Evolutionary conservation across 2,888 invertebrate genomes (phyloP), one percentile per base, ranked within the genome.

Genomic region (Cryptocephalus primarius): DNA sequence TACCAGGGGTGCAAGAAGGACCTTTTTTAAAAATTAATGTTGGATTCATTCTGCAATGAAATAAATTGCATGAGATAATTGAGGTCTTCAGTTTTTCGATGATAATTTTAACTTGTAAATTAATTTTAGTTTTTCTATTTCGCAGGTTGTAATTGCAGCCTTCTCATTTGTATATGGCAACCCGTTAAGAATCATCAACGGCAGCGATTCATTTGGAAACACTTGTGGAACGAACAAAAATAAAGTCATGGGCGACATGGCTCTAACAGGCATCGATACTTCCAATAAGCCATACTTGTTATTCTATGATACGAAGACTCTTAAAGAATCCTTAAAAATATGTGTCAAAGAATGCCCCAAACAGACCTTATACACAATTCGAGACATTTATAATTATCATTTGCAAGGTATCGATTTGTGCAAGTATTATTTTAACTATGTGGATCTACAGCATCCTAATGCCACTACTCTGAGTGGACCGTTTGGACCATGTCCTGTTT

Each of bases 171-270:
- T 89, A 1, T 89, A 88, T 66, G 92, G 91, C 12, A 88, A 88
- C 70, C 91, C 92, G 1, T 70, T 83, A 60, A 77, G 91, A 53
- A 77, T 93, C 39, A 83, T 91, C 51, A 89, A 91, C 75, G 93
- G 93, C 12, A 91, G 88, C 69, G 93, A 94, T 68, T 91, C 90
- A 46, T 94, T 90, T 73, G 93, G 93, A 8, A 94, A 95, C 66
- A 91, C 91, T 33, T 96, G 95, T 69, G 94, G 94, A 11, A 82
- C 86, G 22, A 80, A 81, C 59, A 74, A 72, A 54, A 94, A 93
- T 68, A 82, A 82, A 56, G 80, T 79, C 55, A 79, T 88, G 50
- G 80, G 80, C 8, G 79, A 82, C 54, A 77, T 85, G 61, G 80
- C 84, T 4, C 67, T 86, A 42, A 87, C 92, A 14, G 94, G 93